A percentile compares a stretch with the other conserved stretches of the same genome.
Evolutionary conservation across 2,113 vertebrate species (phyloP).

Genomic region (Tragelaphus imberbis): DNA sequence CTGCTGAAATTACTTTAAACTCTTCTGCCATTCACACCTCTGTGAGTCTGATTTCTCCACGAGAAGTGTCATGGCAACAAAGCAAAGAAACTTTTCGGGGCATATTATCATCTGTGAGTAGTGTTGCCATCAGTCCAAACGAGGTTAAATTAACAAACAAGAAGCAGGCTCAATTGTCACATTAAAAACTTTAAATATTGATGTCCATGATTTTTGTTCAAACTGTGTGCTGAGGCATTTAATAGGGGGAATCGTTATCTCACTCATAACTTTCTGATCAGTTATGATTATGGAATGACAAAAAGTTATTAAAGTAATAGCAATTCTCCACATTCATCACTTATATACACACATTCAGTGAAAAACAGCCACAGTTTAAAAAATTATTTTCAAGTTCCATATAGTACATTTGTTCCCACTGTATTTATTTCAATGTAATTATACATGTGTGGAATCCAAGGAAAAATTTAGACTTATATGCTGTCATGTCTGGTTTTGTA

Average conservation of each 20-base stretch:
- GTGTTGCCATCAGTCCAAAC: neutral
- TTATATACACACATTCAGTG: neutral
- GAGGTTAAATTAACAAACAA: neutral
- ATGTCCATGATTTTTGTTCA: neutral
- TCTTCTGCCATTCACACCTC: neutral
- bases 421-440: constrained; percentile 2
- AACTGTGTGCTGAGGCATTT: neutral
- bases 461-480: neutral
- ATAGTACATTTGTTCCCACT: neutral
- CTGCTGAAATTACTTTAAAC: neutral
- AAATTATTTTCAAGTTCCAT: neutral
- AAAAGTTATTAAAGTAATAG: neutral
- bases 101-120: neutral
- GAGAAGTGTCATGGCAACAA: neutral
- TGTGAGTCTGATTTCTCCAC: neutral
- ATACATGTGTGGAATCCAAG: neutral
- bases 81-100: neutral
- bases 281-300: neutral
- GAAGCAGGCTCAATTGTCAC: neutral
- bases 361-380: neutral
- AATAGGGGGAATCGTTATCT: neutral
- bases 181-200: constrained; percentile 9
- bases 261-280: neutral
- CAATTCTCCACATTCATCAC: neutral
- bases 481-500: neutral